Percentiles rank a stretch among this genome's conserved stretches.
These are phyloP conservation scores for Montipora sp. DNA, from an alignment of 64 coral and sea anemone genomes.

Conservation along the genomic window DNA sequence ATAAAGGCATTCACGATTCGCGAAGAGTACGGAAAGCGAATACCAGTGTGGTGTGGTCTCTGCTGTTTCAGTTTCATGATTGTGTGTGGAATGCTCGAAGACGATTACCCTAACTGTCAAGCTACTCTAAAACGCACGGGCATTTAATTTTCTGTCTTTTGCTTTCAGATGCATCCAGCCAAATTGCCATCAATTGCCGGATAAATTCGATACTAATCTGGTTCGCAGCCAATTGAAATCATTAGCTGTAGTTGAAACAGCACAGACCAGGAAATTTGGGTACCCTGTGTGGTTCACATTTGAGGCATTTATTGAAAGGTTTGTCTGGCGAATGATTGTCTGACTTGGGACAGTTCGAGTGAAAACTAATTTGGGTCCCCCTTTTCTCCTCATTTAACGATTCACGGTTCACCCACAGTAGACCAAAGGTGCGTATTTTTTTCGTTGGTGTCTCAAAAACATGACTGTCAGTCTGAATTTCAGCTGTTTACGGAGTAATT, in stretches of 20 bases:
- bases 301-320: constrained; percentile 61
- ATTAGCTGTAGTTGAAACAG: constrained; percentile 40
- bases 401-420: not conserved
- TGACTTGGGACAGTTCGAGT: too few species aligned
- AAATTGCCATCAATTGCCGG: not conserved
- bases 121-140: too few species aligned
- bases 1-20: too few species aligned
- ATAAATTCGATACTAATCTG: constrained; percentile 37
- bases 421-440: too few species aligned
- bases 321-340: not conserved
- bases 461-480: too few species aligned
- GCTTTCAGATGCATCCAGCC: constrained; percentile 52
- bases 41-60: too few species aligned
- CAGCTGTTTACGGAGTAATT: too few species aligned
- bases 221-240: constrained; percentile 45
- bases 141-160: not conserved
- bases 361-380: not conserved
- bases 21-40: too few species aligned
- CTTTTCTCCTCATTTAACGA: not conserved
- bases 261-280: constrained; percentile 19
- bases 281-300: constrained; percentile 56
- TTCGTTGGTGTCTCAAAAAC: too few species aligned
- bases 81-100: too few species aligned
- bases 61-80: too few species aligned
- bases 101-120: too few species aligned